These are phyloP conservation scores for Laticauda laticaudata DNA, from an alignment of 2,113 vertebrate species.

Conservation along the genomic window DNA sequence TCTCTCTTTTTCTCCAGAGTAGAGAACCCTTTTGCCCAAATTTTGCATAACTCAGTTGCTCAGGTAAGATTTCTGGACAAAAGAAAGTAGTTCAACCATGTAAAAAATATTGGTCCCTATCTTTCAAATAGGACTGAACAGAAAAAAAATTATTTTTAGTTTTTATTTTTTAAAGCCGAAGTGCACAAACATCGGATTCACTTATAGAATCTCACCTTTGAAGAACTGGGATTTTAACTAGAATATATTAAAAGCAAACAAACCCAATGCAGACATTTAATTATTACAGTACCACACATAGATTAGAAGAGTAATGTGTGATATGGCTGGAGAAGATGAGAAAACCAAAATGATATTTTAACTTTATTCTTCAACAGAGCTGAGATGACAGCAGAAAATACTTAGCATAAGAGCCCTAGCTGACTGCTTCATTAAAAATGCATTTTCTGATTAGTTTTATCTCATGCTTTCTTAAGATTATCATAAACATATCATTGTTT, in stretches of 20 bases:
- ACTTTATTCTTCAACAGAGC: background rate
- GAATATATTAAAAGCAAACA: background rate
- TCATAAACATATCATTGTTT: background rate
- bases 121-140: background rate
- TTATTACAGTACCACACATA: background rate
- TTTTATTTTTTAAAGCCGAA: background rate
- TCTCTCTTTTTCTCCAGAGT: background rate
- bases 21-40: background rate
- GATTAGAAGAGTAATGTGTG: background rate
- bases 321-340: background rate
- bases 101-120: background rate
- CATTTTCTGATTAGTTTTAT: background rate
- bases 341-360: background rate
- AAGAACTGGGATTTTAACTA: background rate
- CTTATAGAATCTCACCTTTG: background rate
- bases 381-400: background rate
- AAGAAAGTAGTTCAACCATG: background rate
- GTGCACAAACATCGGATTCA: background rate
- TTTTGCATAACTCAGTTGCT: background rate
- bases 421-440: background rate
- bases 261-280: background rate
- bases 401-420: background rate
- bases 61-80: background rate
- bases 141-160: background rate
- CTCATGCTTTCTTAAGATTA: background rate